Conservation (phyloP, 2,797 vertebrate species). For the Luscinia luscinia region DNA sequence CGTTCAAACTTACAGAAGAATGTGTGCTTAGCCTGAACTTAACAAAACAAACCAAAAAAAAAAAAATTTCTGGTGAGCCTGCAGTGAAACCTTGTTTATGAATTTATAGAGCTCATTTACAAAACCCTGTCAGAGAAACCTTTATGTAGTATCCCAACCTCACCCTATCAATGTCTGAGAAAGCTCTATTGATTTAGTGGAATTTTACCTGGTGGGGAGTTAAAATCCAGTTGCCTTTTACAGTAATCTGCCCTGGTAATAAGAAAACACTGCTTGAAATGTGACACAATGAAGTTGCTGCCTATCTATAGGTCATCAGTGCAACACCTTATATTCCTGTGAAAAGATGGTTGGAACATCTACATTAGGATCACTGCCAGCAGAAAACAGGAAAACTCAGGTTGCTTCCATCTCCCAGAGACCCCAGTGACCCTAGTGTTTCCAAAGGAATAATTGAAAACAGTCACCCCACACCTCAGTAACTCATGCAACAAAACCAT, state of each 20-base stretch:
- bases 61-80: not conserved
- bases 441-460: not conserved
- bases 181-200: not conserved
- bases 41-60: not conserved
- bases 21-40: not conserved
- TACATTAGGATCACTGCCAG: not conserved
- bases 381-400: constrained; percentile 18
- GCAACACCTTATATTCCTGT: not conserved
- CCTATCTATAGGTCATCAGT: not conserved
- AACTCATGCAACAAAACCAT: not conserved
- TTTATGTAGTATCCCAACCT: not conserved
- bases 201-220: not conserved
- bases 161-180: not conserved
- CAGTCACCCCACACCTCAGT: not conserved
- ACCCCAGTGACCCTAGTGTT: not conserved
- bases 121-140: not conserved
- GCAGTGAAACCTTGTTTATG: not conserved
- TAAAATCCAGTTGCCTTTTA: not conserved
- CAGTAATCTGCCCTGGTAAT: not conserved
- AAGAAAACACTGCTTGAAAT: not conserved
- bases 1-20: not conserved
- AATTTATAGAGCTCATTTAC: not conserved
- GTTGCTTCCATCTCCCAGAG: not conserved
- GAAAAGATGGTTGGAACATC: not conserved
- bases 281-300: not conserved